Conservation (phyloP, 2,113 vertebrate genomes). For the Syngnathus scovelli region DNA sequence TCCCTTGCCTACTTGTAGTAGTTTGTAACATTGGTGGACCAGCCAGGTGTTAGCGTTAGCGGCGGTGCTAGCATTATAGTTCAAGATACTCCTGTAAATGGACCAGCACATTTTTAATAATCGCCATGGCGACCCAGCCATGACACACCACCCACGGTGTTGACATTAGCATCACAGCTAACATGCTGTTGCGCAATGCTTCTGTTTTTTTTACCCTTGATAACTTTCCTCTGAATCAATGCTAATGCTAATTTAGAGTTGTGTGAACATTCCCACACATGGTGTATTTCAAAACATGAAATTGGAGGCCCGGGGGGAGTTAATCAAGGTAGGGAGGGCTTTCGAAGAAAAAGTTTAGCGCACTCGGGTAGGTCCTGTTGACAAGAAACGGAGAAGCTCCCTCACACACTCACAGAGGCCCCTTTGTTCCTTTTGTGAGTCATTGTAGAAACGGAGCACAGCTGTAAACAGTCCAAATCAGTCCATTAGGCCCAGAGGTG, state of each 20-base stretch:
- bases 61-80: not conserved
- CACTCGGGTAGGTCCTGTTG: constrained; percentile 44
- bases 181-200: too few species aligned
- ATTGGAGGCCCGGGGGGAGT: constrained; percentile 9
- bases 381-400: constrained; percentile 54
- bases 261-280: not conserved
- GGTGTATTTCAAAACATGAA: not conserved
- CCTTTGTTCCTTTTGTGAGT: constrained; percentile 65
- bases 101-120: not conserved
- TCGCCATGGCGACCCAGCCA: not conserved
- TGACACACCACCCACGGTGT: not conserved
- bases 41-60: not conserved
- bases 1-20: not conserved
- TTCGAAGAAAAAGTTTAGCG: constrained; percentile 41
- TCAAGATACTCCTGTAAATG: not conserved
- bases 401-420: constrained; percentile 42
- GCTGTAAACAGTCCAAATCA: constrained; percentile 66
- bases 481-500: constrained; percentile 65
- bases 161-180: not conserved
- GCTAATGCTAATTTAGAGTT: not conserved
- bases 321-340: constrained; percentile 14
- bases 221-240: not conserved
- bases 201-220: too few species aligned
- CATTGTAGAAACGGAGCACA: constrained; percentile 63
- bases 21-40: not conserved